phyloP scores from a whole-genome alignment of 2,113 vertebrate genomes.

The Kryptolebias marmoratus region DNA sequence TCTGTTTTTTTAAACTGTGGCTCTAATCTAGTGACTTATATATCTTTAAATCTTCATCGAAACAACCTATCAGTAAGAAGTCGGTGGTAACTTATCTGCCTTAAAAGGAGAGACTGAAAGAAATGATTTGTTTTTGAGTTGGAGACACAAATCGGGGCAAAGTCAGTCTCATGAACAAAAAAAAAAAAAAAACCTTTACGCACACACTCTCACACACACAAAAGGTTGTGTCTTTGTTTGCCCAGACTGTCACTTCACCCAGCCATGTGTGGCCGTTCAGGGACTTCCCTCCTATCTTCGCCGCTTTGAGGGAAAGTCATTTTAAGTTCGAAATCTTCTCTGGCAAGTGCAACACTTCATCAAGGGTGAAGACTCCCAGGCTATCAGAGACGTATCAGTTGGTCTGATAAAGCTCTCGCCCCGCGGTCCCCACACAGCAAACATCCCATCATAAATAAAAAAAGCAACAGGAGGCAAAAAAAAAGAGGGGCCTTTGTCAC shows the following conservation, averaged over 20 bases:
- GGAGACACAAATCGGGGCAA: too few relatives aligned
- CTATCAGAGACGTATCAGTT: slow-evolving; percentile 98
- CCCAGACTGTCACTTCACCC: slow-evolving; percentile 86
- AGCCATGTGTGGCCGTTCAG: slow-evolving; percentile 80
- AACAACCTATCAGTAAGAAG: background rate
- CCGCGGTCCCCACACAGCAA: slow-evolving; percentile 89
- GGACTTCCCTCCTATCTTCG: slow-evolving; percentile 82
- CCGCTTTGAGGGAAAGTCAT: slow-evolving; percentile 84
- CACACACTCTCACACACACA: slow-evolving; percentile 31
- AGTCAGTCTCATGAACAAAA: background rate
- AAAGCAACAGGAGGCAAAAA: slow-evolving; percentile 78
- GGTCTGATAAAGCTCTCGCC: slow-evolving; percentile 94
- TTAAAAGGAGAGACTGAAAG: background rate
- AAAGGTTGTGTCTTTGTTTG: slow-evolving; percentile 82
- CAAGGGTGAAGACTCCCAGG: slow-evolving; percentile 93
- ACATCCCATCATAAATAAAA: slow-evolving; percentile 99
- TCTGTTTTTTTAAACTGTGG: background rate
- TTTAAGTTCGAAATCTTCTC: slow-evolving; percentile 93
- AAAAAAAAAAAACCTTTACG: slow-evolving; percentile 12
- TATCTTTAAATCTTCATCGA: too few relatives aligned
- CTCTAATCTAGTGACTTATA: too few relatives aligned
- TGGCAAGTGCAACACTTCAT: slow-evolving; percentile 95
- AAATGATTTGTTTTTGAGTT: too few relatives aligned
- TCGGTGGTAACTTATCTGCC: background rate
- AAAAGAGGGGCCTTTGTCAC: slow-evolving; percentile 96